These are phyloP conservation scores for Menidia menidia DNA, from an alignment of 2,797 vertebrate genomes.

Conservation along the genomic window DNA sequence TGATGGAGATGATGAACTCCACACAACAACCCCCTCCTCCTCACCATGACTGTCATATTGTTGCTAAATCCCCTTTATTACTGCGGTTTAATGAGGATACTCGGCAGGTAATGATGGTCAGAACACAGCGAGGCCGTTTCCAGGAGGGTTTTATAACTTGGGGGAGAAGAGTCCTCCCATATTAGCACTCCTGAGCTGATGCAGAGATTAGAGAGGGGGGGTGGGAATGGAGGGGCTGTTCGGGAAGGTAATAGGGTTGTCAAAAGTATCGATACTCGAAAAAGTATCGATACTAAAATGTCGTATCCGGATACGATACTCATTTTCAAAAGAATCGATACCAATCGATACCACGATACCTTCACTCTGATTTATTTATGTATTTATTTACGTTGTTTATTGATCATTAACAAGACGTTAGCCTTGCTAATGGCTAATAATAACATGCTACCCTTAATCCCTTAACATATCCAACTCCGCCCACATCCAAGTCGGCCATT, in stretches of 20 bases:
- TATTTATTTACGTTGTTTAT: too few species aligned
- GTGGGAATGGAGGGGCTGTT: conserved; percentile 26
- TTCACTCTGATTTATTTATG: too few species aligned
- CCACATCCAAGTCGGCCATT: too few species aligned
- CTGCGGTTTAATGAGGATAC: conserved; percentile 35
- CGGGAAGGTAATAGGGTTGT: conserved; percentile 54
- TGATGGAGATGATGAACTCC: conserved; percentile 29
- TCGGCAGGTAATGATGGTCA: conserved; percentile 18
- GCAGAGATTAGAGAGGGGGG: conserved; percentile 40
- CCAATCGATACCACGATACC: too few species aligned
- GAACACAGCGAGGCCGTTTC: conserved; percentile 5
- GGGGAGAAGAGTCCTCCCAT: conserved; percentile 32
- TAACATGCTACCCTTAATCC: too few species aligned
- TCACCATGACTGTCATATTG: conserved; percentile 24
- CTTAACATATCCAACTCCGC: too few species aligned
- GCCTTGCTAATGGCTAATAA: too few species aligned
- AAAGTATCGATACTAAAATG: too few species aligned
- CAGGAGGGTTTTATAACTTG: conserved; percentile 47
- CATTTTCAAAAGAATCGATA: too few species aligned
- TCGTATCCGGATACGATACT: too few species aligned
- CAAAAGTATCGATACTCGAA: too few species aligned
- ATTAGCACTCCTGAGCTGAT: conserved; percentile 52
- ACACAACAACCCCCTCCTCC: conserved; percentile 31
- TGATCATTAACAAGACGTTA: too few species aligned
- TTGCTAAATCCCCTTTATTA: conserved; percentile 40